phyloP scores from a whole-genome alignment of 2,113 vertebrate species.

The Brienomyrus longianalis region DNA sequence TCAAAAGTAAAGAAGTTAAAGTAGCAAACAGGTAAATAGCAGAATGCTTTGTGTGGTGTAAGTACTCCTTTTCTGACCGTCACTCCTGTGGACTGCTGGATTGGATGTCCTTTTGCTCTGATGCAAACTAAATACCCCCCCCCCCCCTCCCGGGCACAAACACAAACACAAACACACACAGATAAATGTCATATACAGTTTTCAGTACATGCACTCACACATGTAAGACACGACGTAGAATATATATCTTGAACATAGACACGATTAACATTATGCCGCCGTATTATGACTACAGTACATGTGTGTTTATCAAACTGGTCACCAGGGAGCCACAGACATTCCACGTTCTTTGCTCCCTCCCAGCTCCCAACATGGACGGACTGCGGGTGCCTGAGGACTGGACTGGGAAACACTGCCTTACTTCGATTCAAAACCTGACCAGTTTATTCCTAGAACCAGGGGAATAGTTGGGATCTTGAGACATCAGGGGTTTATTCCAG shows the following conservation, averaged over 20 bases:
- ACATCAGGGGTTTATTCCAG: not conserved
- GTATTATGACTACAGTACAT: not conserved
- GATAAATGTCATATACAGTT: not conserved
- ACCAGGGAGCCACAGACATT: not conserved
- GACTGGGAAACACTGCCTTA: not conserved
- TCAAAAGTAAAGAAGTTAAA: conserved; percentile 21
- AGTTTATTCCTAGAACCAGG: not conserved
- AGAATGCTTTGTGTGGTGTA: conserved; percentile 18
- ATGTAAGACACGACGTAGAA: not conserved
- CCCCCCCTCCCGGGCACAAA: not conserved
- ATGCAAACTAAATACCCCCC: not conserved
- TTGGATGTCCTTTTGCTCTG: not conserved
- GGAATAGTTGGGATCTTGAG: not conserved
- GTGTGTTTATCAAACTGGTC: not conserved
- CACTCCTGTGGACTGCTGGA: not conserved
- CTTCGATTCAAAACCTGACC: not conserved
- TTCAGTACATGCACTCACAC: not conserved
- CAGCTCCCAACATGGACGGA: not conserved
- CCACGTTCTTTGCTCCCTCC: not conserved
- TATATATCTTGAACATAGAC: not conserved
- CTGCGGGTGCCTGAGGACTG: not conserved
- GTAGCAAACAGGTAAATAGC: conserved; percentile 27
- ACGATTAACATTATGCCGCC: not conserved
- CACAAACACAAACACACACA: not conserved
- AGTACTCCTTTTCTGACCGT: conserved; percentile 16